These are phyloP conservation scores for Takifugu ocellatus DNA, from an alignment of 2,797 vertebrate species.

Conservation along the genomic window DNA sequence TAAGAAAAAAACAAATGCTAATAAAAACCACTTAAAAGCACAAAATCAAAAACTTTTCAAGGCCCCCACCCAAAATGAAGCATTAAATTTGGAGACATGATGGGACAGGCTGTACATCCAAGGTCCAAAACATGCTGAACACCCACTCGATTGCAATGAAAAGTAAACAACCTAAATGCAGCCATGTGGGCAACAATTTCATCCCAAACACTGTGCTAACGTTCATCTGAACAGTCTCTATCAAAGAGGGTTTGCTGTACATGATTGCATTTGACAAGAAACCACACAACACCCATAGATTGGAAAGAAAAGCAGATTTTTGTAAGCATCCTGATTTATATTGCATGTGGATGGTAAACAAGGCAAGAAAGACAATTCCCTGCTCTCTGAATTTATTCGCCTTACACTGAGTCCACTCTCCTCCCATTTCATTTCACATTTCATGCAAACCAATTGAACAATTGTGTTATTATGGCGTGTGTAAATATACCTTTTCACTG, in stretches of 20 bases:
- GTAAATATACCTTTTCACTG: slow-evolving; percentile 67
- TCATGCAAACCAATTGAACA: slow-evolving; percentile 59
- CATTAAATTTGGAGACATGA: too few relatives aligned
- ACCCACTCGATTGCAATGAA: slow-evolving; percentile 27
- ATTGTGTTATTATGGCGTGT: slow-evolving; percentile 63
- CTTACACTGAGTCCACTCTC: slow-evolving; percentile 59
- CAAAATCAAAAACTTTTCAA: too few relatives aligned
- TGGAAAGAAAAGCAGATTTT: slow-evolving; percentile 55
- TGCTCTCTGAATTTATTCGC: slow-evolving; percentile 61
- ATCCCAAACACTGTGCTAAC: slow-evolving; percentile 46
- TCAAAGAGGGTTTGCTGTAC: slow-evolving; percentile 47
- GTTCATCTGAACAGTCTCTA: slow-evolving; percentile 58
- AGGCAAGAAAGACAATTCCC: slow-evolving; percentile 59
- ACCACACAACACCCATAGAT: slow-evolving; percentile 46
- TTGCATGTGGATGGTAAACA: slow-evolving; percentile 54
- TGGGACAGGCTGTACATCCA: slow-evolving; percentile 12
- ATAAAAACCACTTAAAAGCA: too few relatives aligned
- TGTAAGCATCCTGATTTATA: slow-evolving; percentile 58
- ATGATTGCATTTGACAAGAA: slow-evolving; percentile 62
- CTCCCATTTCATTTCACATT: slow-evolving; percentile 69
- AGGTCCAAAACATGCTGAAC: slow-evolving; percentile 35
- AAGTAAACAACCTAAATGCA: slow-evolving; percentile 54
- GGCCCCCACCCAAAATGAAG: too few relatives aligned
- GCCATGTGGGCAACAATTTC: slow-evolving; percentile 39
- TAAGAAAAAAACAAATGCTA: too few relatives aligned